Evolutionary conservation across 37 sponge, comb jelly and placozoan species (phyloP), one percentile per base, ranked within the genome.

Genomic region (Aplysina aerophoba): DNA sequence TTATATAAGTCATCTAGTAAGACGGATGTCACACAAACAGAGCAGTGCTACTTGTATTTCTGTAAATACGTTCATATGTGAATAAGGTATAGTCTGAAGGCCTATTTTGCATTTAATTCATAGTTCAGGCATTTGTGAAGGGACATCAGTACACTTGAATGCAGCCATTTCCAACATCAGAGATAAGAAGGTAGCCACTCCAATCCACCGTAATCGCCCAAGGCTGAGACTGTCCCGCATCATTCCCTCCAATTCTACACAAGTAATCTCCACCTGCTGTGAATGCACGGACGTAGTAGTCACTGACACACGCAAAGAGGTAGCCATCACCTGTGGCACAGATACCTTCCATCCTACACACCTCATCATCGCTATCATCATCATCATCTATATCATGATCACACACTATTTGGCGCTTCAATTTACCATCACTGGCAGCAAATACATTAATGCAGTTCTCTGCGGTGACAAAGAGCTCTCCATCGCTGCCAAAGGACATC

Each of bases 241-340:
- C 64, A 62, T 27, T 62, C 28, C 64, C 64, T 28, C 64, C 64
- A 62, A 62, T 13, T 27, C 11, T 62, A 28, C 11, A 13, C 64
- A 62, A n/a, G 11, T 28, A 62, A 2, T n/a, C 24, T 6, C 64
- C 64, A 62, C 11, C 64, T 6, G 64, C 11, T 27, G 24, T 62
- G 53, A 75, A 75, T 1, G 41, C 40, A 44, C 4, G 54, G 25
- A 75, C 78, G 24, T 1, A 21, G 41, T 15, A 16, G 11, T 75
- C 78, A 1, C 41, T 53, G 53, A 41, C 78, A 22, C 54, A n/a
- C 3, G 4, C 78, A 75, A 75, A 75, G 14, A 75, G 44, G 15
- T 75, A 75, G 20, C 78, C 78, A 41, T 75, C 78, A 1, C 78
- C 78, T 3, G 78, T 75, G 6, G 41, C 78, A 75, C 33, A 75